Evolutionary conservation across 2,888 invertebrate species (phyloP).

Genomic region (Thumatha senex): DNA sequence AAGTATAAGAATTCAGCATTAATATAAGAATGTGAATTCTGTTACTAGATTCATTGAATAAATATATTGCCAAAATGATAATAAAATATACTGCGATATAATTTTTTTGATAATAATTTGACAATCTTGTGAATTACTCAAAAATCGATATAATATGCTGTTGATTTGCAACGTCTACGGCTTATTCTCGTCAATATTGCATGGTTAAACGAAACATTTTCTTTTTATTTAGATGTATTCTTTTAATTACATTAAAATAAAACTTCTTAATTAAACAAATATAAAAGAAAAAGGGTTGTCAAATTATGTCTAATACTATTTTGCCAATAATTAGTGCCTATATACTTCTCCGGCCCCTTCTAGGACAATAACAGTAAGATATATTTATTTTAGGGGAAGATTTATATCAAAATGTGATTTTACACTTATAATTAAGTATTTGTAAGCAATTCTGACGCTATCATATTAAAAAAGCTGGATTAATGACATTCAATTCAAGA

Average conservation of each 20-base stretch:
- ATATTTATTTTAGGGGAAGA: slow-evolving; percentile 43
- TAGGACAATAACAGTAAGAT: slow-evolving; percentile 32
- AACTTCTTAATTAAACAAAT: too few species aligned
- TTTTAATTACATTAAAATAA: too few species aligned
- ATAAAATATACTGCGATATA: slow-evolving; percentile 16
- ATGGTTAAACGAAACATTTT: too few species aligned
- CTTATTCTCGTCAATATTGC: too few species aligned
- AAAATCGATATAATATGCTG: too few species aligned
- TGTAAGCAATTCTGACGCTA: too few species aligned
- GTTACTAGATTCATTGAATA: slow-evolving; percentile 40
- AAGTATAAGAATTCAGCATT: slow-evolving; percentile 37
- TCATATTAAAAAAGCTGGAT: too few species aligned
- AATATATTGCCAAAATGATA: slow-evolving; percentile 33
- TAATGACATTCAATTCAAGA: too few species aligned
- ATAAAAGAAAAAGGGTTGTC: neutral
- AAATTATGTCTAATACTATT: neutral
- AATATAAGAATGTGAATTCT: slow-evolving; percentile 34
- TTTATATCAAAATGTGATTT: slow-evolving; percentile 23
- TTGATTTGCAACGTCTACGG: too few species aligned
- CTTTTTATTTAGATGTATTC: too few species aligned
- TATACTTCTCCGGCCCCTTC: slow-evolving; percentile 21
- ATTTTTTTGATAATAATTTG: too few species aligned
- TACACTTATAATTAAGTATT: slow-evolving; percentile 11
- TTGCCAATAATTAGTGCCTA: slow-evolving; percentile 28
- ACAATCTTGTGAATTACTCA: too few species aligned